A percentile compares a stretch with the other conserved stretches of the same genome.
phyloP scores from a whole-genome alignment of 2,888 invertebrate species.

The Scaptomyza cyrtandrae region DNA sequence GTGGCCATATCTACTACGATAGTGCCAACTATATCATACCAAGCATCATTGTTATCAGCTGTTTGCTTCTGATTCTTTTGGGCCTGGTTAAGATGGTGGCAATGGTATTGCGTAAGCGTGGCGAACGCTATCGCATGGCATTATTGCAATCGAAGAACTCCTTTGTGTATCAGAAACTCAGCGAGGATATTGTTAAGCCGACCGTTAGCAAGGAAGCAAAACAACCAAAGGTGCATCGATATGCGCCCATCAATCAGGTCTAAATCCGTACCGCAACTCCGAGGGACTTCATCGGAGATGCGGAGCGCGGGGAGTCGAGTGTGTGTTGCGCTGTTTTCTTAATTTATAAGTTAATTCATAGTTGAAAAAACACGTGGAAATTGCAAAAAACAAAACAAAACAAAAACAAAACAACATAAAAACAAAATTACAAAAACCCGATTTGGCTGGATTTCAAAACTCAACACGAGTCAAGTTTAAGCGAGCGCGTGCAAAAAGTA shows the following conservation, averaged over 20 bases:
- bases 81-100: slow-evolving; percentile 86
- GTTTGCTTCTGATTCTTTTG: slow-evolving; percentile 86
- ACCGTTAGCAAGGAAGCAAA: slow-evolving; percentile 83
- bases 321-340: slow-evolving; percentile 78
- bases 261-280: slow-evolving; percentile 73
- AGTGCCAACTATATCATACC: slow-evolving; percentile 86
- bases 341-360: slow-evolving; percentile 78
- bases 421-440: slow-evolving; percentile 24
- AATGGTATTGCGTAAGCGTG: slow-evolving; percentile 85
- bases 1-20: slow-evolving; percentile 84
- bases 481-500: slow-evolving; percentile 55
- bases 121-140: slow-evolving; percentile 85
- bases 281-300: slow-evolving; percentile 24
- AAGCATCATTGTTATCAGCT: slow-evolving; percentile 86
- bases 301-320: slow-evolving; percentile 44
- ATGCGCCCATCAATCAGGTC: slow-evolving; percentile 86
- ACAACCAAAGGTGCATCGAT: slow-evolving; percentile 89
- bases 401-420: slow-evolving; percentile 12
- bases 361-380: slow-evolving; percentile 57
- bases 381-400: slow-evolving; percentile 36
- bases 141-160: slow-evolving; percentile 84
- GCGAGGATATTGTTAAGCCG: slow-evolving; percentile 90
- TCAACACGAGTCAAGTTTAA: slow-evolving; percentile 29
- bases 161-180: slow-evolving; percentile 91
- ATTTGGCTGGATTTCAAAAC: slow-evolving; percentile 21